A percentile compares a stretch with the other conserved stretches of the same genome.
phyloP scores from a whole-genome alignment of 2,888 invertebrate species.

The Dicyrtomina minuta region DNA sequence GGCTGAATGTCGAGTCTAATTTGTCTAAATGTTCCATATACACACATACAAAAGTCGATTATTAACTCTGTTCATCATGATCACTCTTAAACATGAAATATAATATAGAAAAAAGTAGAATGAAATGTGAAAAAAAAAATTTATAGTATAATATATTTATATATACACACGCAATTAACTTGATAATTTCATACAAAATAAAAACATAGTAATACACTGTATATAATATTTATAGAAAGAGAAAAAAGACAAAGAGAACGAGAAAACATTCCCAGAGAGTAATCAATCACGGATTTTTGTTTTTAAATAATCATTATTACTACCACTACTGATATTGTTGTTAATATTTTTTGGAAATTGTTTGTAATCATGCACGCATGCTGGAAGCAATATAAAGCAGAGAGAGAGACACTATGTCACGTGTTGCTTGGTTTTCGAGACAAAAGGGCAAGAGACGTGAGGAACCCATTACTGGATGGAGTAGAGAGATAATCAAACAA shows the following conservation, averaged over 20 bases:
- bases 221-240: neutral
- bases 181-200: neutral
- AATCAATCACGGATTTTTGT: neutral
- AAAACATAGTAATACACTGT: neutral
- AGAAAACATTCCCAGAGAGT: neutral
- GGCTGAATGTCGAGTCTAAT: slow-evolving; percentile 92
- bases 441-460: slow-evolving; percentile 21
- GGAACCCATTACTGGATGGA: slow-evolving; percentile 27
- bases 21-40: slow-evolving; percentile 68
- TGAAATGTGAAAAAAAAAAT: neutral
- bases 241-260: neutral
- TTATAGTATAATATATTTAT: neutral
- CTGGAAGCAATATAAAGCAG: slow-evolving; percentile 21
- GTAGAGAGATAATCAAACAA: slow-evolving; percentile 8
- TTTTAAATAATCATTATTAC: neutral
- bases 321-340: no score
- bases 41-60: neutral
- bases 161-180: neutral
- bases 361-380: neutral
- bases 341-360: no score
- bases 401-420: slow-evolving; percentile 24
- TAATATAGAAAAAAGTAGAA: neutral
- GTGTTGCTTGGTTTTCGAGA: slow-evolving; percentile 26
- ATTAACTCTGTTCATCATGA: neutral
- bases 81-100: neutral